Evolutionary conservation across 2,888 invertebrate genomes (phyloP).

Genomic region (Oscheius sp.): DNA sequence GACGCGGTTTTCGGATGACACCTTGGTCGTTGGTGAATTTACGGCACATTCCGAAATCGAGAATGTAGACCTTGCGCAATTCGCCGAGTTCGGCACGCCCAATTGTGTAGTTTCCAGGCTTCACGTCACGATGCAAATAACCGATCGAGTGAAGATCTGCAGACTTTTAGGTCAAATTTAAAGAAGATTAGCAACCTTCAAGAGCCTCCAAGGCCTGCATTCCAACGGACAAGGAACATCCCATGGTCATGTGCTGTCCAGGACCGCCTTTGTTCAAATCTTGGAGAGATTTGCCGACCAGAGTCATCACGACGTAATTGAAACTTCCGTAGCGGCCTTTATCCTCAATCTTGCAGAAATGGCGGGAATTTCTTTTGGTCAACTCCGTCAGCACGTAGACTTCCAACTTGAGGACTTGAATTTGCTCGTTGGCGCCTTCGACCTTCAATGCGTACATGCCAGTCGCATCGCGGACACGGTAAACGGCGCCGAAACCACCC

Average conservation of each 20-base stretch:
- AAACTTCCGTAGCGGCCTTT: constrained; percentile 65
- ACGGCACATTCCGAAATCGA: constrained; percentile 57
- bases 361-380: constrained; percentile 60
- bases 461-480: constrained; percentile 60
- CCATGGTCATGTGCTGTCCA: constrained; percentile 56
- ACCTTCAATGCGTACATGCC: constrained; percentile 66
- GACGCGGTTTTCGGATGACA: constrained; percentile 64
- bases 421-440: constrained; percentile 59
- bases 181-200: constrained; percentile 23
- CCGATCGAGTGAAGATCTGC: constrained; percentile 65
- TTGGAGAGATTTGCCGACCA: constrained; percentile 68
- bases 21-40: constrained; percentile 48
- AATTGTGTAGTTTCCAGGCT: constrained; percentile 58
- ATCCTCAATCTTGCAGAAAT: constrained; percentile 69
- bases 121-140: constrained; percentile 59
- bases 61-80: constrained; percentile 60
- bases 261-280: constrained; percentile 55
- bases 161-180: no score
- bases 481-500: constrained; percentile 67
- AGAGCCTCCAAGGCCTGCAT: constrained; percentile 56
- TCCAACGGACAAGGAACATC: constrained; percentile 54
- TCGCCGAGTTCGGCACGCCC: constrained; percentile 54
- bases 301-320: constrained; percentile 68
- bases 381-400: constrained; percentile 65
- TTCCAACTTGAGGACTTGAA: constrained; percentile 66